Conservation (phyloP, 2,113 vertebrate genomes). For the Brienomyrus longianalis region DNA sequence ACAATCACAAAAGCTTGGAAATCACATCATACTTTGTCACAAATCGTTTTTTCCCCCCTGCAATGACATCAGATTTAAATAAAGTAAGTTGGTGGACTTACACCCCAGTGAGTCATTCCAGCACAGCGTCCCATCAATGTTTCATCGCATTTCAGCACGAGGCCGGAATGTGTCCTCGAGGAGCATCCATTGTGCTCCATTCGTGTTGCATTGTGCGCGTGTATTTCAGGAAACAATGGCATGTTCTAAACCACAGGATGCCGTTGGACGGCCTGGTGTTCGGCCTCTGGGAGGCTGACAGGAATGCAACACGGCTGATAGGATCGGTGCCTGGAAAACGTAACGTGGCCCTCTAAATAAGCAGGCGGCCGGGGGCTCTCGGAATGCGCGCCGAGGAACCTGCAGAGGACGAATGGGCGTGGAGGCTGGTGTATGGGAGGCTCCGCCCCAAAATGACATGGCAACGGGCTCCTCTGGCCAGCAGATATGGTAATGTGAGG, state of each 20-base stretch:
- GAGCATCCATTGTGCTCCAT: not conserved
- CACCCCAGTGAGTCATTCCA: not conserved
- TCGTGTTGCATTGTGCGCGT: conserved; percentile 8
- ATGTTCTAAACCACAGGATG: not conserved
- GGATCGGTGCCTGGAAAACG: not conserved
- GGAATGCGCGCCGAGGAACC: not conserved
- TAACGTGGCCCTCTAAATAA: not conserved
- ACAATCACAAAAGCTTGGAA: not conserved
- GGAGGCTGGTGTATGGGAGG: not conserved
- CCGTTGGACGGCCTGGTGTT: not conserved
- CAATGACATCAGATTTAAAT: not conserved
- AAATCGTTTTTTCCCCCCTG: not conserved
- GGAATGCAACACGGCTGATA: not conserved
- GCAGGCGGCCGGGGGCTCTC: not conserved
- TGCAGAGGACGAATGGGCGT: not conserved
- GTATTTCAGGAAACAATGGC: conserved; percentile 13
- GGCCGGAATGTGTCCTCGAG: not conserved
- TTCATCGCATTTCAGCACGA: not conserved
- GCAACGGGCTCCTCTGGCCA: not conserved
- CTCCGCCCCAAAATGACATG: not conserved
- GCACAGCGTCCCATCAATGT: not conserved
- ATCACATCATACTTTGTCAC: not conserved
- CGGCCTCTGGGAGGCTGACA: not conserved
- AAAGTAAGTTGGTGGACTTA: not conserved
- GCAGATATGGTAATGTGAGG: not conserved